phyloP scores from a whole-genome alignment of 2,888 invertebrate species.

The Drosophila pseudotakahashii region DNA sequence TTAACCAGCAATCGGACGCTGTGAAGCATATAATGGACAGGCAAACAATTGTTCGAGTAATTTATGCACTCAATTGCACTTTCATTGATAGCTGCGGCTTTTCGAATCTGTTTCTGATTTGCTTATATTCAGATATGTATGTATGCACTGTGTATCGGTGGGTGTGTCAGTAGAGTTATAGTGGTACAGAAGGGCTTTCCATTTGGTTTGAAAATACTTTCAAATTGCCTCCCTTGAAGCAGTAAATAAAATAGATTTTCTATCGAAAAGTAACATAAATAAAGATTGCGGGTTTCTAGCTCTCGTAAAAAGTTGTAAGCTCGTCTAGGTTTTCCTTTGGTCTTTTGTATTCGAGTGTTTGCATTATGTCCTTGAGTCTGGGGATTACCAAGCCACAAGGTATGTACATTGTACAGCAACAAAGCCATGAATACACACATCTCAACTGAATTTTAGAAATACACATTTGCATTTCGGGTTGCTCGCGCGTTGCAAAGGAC shows the following conservation, averaged over 20 bases:
- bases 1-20: conserved; percentile 24
- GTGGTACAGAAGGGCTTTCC: not conserved
- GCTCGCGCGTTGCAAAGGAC: conserved; percentile 21
- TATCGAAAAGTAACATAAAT: conserved; percentile 18
- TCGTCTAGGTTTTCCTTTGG: conserved; percentile 70
- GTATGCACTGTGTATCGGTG: conserved; percentile 37
- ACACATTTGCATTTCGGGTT: conserved; percentile 13
- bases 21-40: conserved; percentile 26
- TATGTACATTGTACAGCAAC: conserved; percentile 31
- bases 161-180: conserved; percentile 35
- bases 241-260: conserved; percentile 6
- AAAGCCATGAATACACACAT: conserved; percentile 16
- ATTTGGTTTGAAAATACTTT: not conserved
- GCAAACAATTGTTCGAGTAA: conserved; percentile 34
- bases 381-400: conserved; percentile 30
- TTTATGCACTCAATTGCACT: conserved; percentile 44
- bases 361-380: conserved; percentile 3
- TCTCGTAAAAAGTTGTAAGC: conserved; percentile 60
- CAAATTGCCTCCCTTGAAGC: not conserved
- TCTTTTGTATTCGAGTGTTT: conserved; percentile 45
- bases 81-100: conserved; percentile 25
- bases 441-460: conserved; percentile 17
- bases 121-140: conserved; percentile 17
- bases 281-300: conserved; percentile 23
- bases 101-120: conserved; percentile 25